phyloP scores from a whole-genome alignment of 2,797 vertebrate species.

The Hybognathus amarus region DNA sequence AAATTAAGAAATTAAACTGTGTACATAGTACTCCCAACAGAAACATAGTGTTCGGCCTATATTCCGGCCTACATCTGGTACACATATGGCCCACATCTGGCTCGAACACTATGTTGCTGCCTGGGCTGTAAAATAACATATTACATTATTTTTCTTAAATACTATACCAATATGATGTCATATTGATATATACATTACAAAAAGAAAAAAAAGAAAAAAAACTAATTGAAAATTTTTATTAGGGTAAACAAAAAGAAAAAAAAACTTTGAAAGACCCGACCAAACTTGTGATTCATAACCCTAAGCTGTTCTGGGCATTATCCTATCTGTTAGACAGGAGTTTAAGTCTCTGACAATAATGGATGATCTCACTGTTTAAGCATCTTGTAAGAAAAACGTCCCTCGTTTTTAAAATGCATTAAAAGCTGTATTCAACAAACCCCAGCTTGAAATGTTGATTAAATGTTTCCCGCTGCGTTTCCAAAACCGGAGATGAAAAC shows the following conservation, averaged over 20 bases:
- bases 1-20: background rate
- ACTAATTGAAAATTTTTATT: too few relatives aligned
- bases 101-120: too few relatives aligned
- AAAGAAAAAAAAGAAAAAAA: too few relatives aligned
- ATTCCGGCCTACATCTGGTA: too few relatives aligned
- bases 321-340: conserved; percentile 48
- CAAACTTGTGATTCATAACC: background rate
- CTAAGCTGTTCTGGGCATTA: conserved; percentile 4
- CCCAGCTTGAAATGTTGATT: conserved; percentile 55
- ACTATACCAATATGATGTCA: background rate
- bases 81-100: too few relatives aligned
- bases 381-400: conserved; percentile 64
- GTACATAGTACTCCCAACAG: too few relatives aligned
- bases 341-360: conserved; percentile 64
- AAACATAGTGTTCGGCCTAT: too few relatives aligned
- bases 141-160: background rate
- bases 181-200: background rate
- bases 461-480: conserved; percentile 61
- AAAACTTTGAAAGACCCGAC: background rate
- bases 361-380: conserved; percentile 74
- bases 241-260: background rate
- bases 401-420: conserved; percentile 72
- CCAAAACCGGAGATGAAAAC: conserved; percentile 68
- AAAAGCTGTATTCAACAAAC: conserved; percentile 61
- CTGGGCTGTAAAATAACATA: background rate